phyloP scores from a whole-genome alignment of 2,797 vertebrate species.

The Sphaeramia orbicularis region DNA sequence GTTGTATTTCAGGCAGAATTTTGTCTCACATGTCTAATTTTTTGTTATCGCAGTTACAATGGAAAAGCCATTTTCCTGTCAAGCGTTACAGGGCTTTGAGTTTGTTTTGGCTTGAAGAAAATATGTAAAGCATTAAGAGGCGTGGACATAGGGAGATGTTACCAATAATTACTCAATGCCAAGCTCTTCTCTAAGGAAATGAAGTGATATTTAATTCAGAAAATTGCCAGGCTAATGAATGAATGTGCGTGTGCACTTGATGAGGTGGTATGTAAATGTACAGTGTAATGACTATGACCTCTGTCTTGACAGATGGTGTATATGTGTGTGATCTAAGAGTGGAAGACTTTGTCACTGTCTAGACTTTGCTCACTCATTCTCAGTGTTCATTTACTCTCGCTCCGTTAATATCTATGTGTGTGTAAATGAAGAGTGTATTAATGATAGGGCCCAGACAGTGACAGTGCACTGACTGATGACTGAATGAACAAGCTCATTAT shows the following conservation, averaged over 20 bases:
- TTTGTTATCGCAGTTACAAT: no score
- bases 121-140: constrained; percentile 7
- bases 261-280: constrained; percentile 32
- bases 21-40: no score
- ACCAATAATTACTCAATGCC: constrained; percentile 28
- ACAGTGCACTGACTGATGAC: constrained; percentile 72
- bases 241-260: constrained; percentile 30
- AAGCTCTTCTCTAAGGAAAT: constrained; percentile 39
- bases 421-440: constrained; percentile 66
- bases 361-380: constrained; percentile 31
- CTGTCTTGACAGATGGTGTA: background rate
- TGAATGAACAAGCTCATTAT: constrained; percentile 72
- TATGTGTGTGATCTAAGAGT: constrained; percentile 1
- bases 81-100: fast-evolving
- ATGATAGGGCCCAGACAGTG: constrained; percentile 66
- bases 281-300: constrained; percentile 43
- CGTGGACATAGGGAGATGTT: constrained; percentile 6
- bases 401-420: constrained; percentile 47
- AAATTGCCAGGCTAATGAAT: constrained; percentile 29
- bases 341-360: constrained; percentile 36
- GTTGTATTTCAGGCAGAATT: no score
- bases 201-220: constrained; percentile 57
- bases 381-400: constrained; percentile 40
- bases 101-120: constrained; percentile 18
- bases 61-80: no score